Base-by-base conservation (phyloP, 2,113 vertebrate genomes). In the Pleuronectes platessa region DNA sequence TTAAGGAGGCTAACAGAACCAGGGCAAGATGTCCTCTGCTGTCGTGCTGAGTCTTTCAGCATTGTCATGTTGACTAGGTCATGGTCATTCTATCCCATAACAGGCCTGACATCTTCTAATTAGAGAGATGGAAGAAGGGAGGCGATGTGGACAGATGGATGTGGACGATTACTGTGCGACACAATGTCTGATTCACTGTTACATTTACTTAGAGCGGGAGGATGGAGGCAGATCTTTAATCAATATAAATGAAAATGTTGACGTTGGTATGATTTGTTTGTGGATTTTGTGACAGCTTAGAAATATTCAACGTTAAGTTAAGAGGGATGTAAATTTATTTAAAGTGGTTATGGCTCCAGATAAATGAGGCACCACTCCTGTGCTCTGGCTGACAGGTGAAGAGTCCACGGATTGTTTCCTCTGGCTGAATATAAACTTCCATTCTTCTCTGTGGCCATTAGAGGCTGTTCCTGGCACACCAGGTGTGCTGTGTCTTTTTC, bases 21-120 rank as follows among this genome's bases (percentile, higher is more conserved):
- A 81, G 72, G 70, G 73, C 79, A 79, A 79, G 66, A 58, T 81
- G 81, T 75, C 78, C 71, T 78, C 13, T 51, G 27, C 81, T 61
- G 58, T 47, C 63, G 47, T 68, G 61, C 60, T 54, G 49, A 49
- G 71, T 53, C 73, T 76, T 51, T 74, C 27, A 67, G 61, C 49
- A 58, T 53, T 74, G 73, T 68, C 56, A 73, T 74, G 61, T 66
- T 68, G 64, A 74, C 49, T 45, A 74, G 80, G 80, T 83, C 84
- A 67, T 51, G 78, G 81, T 81, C 79, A 79, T 55, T 64, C 59
- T 71, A 67, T 79, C 61, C 56, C 45, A 42, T 86, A 51, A 58
- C 53, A 71, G 63, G 71, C 56, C 37, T 87, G 71, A 64, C 72
- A 68, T 71, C 83, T 79, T 49, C 53, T 82, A 78, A 83, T 86